A percentile compares a stretch with the other conserved stretches of the same genome.
phyloP scores from a whole-genome alignment of 2,888 invertebrate species.

The Tyria jacobaeae region DNA sequence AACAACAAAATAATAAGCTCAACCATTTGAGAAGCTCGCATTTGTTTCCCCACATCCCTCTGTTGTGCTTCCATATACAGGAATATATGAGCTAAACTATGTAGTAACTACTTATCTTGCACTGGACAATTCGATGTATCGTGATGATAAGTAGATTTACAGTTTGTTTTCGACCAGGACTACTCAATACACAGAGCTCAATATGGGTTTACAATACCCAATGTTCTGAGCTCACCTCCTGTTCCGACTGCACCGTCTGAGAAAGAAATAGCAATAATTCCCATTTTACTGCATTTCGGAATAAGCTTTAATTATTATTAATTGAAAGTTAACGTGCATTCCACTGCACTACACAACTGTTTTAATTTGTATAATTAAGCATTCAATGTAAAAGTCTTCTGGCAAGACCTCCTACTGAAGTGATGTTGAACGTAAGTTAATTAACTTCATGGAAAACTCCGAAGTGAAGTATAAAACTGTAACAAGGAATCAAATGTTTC shows the following conservation, averaged over 20 bases:
- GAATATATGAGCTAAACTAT: no score
- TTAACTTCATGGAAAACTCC: background rate
- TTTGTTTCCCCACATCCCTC: no score
- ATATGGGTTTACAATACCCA: background rate
- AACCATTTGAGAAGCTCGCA: no score
- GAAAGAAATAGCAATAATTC: no score
- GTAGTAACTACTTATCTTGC: no score
- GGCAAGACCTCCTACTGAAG: background rate
- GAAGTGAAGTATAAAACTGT: background rate
- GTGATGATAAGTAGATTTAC: no score
- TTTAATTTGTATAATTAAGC: conserved; percentile 1
- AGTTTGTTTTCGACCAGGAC: no score
- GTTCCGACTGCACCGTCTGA: background rate
- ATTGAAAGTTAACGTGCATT: background rate
- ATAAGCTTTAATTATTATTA: background rate
- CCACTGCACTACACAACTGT: background rate
- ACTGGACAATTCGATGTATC: no score
- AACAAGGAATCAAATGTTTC: background rate
- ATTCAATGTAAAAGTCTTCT: background rate
- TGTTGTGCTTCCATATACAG: no score
- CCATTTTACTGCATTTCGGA: no score
- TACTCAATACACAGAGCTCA: background rate
- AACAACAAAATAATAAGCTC: no score
- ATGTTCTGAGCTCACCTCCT: background rate
- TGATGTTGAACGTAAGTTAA: background rate